Evolutionary conservation across 2,113 vertebrate genomes (phyloP).

Genomic region (Sinocyclocheilus grahami): DNA sequence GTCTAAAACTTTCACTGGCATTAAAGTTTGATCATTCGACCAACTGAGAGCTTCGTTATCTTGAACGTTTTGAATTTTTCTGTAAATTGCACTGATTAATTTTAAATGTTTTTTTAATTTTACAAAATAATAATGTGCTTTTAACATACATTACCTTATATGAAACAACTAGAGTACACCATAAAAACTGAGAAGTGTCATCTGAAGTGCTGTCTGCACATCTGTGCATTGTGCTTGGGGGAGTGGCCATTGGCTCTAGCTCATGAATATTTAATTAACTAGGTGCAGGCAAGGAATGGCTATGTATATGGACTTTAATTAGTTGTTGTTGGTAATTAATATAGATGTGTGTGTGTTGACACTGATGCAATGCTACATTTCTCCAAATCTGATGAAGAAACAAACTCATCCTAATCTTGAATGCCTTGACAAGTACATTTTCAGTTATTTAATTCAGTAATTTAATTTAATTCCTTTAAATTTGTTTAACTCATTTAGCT

Average conservation of each 20-base stretch:
- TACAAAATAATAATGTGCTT: not conserved
- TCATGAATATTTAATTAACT: conserved; percentile 24
- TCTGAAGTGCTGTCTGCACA: not conserved
- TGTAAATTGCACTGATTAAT: not conserved
- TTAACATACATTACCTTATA: not conserved
- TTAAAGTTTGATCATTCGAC: not conserved
- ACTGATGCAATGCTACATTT: not conserved
- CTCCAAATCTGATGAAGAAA: too few relatives aligned
- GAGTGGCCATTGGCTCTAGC: not conserved
- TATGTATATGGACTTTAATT: not conserved
- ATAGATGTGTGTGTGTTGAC: too few relatives aligned
- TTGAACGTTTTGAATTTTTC: not conserved
- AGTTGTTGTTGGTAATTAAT: not conserved
- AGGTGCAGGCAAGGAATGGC: not conserved
- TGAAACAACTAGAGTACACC: not conserved
- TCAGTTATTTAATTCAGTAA: too few relatives aligned
- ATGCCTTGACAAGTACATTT: too few relatives aligned
- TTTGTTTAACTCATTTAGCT: too few relatives aligned
- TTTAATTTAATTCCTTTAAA: too few relatives aligned
- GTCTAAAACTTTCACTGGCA: not conserved
- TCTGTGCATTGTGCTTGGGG: not conserved
- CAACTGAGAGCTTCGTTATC: not conserved
- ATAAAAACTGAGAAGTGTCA: not conserved
- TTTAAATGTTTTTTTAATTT: too few relatives aligned
- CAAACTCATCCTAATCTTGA: too few relatives aligned